A percentile compares a stretch with the other conserved stretches of the same genome.
Evolutionary conservation across 2,888 invertebrate genomes (phyloP).

Genomic region (Pheosia gnoma): DNA sequence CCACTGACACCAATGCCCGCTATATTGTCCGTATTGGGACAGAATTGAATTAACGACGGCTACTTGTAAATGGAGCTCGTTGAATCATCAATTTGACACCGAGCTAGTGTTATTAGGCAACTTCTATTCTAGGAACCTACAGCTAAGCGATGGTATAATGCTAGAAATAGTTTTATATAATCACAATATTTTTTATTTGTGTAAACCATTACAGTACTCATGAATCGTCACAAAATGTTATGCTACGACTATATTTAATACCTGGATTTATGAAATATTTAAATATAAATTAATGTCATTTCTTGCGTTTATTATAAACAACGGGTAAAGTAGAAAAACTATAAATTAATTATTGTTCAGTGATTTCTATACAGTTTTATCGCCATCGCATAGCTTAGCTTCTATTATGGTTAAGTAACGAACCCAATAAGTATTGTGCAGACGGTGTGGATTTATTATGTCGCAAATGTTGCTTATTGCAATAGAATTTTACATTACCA

Average conservation of each 20-base stretch:
- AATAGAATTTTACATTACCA: not conserved
- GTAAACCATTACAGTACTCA: too few species aligned
- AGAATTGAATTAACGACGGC: conserved; percentile 37
- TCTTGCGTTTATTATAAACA: too few species aligned
- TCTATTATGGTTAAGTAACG: conserved; percentile 8
- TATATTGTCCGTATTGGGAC: conserved; percentile 41
- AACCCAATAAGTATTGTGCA: conserved; percentile 9
- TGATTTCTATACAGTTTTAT: conserved; percentile 3
- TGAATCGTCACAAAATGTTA: too few species aligned
- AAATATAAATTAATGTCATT: too few species aligned
- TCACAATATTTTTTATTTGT: too few species aligned
- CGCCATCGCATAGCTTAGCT: conserved; percentile 12
- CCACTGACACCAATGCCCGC: conserved; percentile 32
- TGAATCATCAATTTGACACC: conserved; percentile 41
- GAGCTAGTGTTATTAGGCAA: conserved; percentile 12
- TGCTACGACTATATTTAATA: too few species aligned
- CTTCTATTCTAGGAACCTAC: conserved; percentile 13
- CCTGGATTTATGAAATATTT: too few species aligned
- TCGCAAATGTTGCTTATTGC: conserved; percentile 11
- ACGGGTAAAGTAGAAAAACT: too few species aligned
- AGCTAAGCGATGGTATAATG: conserved; percentile 14
- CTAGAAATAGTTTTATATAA: not conserved
- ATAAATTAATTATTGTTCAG: too few species aligned
- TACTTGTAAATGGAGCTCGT: conserved; percentile 34
- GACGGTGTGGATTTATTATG: conserved; percentile 21